Percentiles rank a stretch among this genome's conserved stretches.
phyloP scores from a whole-genome alignment of 2,797 vertebrate genomes.

The Adrianichthys oophorus region DNA sequence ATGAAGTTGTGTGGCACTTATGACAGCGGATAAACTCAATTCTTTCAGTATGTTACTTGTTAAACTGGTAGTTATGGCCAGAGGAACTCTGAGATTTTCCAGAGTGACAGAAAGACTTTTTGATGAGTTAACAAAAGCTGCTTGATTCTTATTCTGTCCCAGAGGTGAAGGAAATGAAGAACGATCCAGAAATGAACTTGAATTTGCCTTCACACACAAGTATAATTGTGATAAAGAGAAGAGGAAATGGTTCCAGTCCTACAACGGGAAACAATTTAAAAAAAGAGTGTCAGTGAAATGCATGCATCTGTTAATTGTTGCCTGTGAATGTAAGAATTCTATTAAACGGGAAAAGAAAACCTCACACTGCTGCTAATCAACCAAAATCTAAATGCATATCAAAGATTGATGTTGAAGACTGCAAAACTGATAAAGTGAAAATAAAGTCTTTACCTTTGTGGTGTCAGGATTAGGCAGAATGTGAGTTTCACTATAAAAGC shows the following conservation, averaged over 20 bases:
- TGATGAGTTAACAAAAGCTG: slow-evolving; percentile 22
- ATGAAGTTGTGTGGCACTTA: slow-evolving; percentile 68
- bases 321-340: no score
- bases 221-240: slow-evolving; percentile 66
- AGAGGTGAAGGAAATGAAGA: slow-evolving; percentile 20
- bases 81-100: slow-evolving; percentile 65
- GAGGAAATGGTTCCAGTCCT: slow-evolving; percentile 82
- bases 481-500: slow-evolving; percentile 69
- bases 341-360: background rate
- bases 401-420: background rate
- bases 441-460: slow-evolving; percentile 53
- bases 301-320: slow-evolving; percentile 2
- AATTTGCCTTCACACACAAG: slow-evolving; percentile 64
- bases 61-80: slow-evolving; percentile 44
- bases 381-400: background rate
- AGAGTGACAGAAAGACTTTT: slow-evolving; percentile 22
- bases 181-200: slow-evolving; percentile 33
- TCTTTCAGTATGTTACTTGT: slow-evolving; percentile 22
- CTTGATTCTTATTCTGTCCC: slow-evolving; percentile 22
- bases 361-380: background rate
- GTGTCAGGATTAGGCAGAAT: slow-evolving; percentile 75
- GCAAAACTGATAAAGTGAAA: background rate
- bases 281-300: slow-evolving; percentile 4
- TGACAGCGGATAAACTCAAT: slow-evolving; percentile 47
- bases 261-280: slow-evolving; percentile 1